Evolutionary conservation across 2,888 invertebrate species (phyloP).

Genomic region (Meteorus colon): DNA sequence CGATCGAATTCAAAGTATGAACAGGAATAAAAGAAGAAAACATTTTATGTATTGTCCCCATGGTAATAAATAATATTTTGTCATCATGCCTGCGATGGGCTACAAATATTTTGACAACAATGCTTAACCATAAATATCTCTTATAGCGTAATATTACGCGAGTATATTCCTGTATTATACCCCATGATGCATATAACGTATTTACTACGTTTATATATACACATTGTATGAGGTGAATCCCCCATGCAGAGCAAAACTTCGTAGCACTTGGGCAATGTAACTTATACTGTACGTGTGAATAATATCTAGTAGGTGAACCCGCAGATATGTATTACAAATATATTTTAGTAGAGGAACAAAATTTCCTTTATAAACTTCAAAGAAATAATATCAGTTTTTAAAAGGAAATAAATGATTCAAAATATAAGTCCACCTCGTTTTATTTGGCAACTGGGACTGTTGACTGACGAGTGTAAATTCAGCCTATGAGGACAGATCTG

Average conservation of each 20-base stretch:
- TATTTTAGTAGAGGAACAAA: neutral
- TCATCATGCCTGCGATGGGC: conserved; percentile 22
- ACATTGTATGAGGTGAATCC: conserved; percentile 5
- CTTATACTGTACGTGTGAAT: conserved; percentile 8
- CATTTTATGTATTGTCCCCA: neutral
- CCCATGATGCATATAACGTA: conserved; percentile 3
- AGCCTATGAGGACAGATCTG: too few relatives aligned
- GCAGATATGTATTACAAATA: neutral
- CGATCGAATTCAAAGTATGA: neutral
- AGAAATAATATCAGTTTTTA: neutral
- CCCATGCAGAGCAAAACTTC: conserved; percentile 5
- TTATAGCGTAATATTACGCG: conserved; percentile 36
- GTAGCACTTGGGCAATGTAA: neutral
- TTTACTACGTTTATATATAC: neutral
- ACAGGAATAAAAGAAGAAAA: neutral
- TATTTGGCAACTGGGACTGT: too few relatives aligned
- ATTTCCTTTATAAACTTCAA: neutral
- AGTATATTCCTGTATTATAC: conserved; percentile 18
- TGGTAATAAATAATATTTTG: conserved; percentile 16
- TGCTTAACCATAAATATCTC: conserved; percentile 36
- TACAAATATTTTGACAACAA: conserved; percentile 50
- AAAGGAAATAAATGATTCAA: neutral
- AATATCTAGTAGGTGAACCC: neutral
- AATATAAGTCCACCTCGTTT: too few relatives aligned
- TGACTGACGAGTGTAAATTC: too few relatives aligned